phyloP scores from a whole-genome alignment of 64 coral and sea anemone species.

The Montipora foliosa region DNA sequence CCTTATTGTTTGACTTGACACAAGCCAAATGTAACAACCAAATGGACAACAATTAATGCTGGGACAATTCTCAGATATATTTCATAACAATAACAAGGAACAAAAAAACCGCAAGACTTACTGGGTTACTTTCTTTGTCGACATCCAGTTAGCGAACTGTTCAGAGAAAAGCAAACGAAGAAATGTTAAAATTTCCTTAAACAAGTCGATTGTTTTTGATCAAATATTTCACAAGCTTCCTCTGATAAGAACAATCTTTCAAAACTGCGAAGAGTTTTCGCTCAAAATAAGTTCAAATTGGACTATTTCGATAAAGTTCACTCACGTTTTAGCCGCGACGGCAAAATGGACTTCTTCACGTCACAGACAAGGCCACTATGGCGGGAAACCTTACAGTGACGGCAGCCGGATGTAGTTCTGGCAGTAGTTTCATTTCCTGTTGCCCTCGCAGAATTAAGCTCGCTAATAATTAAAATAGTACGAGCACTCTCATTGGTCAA shows the following conservation, averaged over 20 bases:
- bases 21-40: too few relatives aligned
- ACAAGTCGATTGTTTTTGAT: slow-evolving; percentile 1
- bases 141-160: background rate
- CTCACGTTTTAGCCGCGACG: too few relatives aligned
- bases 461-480: too few relatives aligned
- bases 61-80: too few relatives aligned
- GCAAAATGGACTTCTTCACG: too few relatives aligned
- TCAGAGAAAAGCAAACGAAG: background rate
- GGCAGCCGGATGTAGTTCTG: slow-evolving; percentile 59
- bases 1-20: too few relatives aligned
- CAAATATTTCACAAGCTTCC: background rate
- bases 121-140: background rate
- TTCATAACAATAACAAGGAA: background rate
- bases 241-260: too few relatives aligned
- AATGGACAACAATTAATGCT: too few relatives aligned
- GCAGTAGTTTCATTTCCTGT: slow-evolving; percentile 1
- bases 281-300: too few relatives aligned
- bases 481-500: too few relatives aligned
- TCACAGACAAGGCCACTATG: slow-evolving; percentile 6
- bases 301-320: too few relatives aligned
- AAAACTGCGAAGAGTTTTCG: too few relatives aligned
- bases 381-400: slow-evolving; percentile 26
- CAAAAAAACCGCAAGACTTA: background rate
- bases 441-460: background rate
- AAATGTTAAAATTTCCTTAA: background rate